phyloP scores from a whole-genome alignment of 2,888 invertebrate genomes.

The Subacronicta megacephala region DNA sequence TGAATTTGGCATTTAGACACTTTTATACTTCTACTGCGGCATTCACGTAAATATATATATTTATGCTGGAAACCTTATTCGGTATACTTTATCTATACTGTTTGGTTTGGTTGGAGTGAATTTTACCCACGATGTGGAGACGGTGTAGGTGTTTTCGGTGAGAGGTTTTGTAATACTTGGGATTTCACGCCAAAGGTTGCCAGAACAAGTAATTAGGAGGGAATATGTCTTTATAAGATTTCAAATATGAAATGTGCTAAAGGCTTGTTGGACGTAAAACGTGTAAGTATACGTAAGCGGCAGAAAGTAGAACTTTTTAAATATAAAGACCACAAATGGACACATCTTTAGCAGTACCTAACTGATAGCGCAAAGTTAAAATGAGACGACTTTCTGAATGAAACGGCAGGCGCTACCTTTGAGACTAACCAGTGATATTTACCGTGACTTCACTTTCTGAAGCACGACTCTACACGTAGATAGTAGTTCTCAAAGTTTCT shows the following conservation, averaged over 20 bases:
- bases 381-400: slow-evolving; percentile 35
- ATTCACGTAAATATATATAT: no score
- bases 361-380: slow-evolving; percentile 22
- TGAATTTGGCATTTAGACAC: neutral
- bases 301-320: slow-evolving; percentile 17
- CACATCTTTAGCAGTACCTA: slow-evolving; percentile 2
- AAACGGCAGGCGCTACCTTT: slow-evolving; percentile 13
- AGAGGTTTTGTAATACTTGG: neutral
- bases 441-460: slow-evolving; percentile 14
- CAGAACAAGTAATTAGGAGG: slow-evolving; percentile 8
- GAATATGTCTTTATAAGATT: no score
- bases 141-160: no score
- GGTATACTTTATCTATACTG: neutral
- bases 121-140: no score
- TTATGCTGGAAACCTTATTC: no score
- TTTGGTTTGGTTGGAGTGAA: neutral
- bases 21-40: no score
- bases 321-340: slow-evolving; percentile 9
- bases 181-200: slow-evolving; percentile 2
- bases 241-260: neutral
- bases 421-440: slow-evolving; percentile 17
- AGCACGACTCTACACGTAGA: slow-evolving; percentile 1
- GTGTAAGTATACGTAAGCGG: slow-evolving; percentile 13
- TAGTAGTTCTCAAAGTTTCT: neutral
- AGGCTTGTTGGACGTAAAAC: slow-evolving; percentile 5